A percentile compares a stretch with the other conserved stretches of the same genome.
These are phyloP conservation scores for Platyrinchus mystaceus DNA, from an alignment of 2,797 vertebrate species.

Conservation along the genomic window DNA sequence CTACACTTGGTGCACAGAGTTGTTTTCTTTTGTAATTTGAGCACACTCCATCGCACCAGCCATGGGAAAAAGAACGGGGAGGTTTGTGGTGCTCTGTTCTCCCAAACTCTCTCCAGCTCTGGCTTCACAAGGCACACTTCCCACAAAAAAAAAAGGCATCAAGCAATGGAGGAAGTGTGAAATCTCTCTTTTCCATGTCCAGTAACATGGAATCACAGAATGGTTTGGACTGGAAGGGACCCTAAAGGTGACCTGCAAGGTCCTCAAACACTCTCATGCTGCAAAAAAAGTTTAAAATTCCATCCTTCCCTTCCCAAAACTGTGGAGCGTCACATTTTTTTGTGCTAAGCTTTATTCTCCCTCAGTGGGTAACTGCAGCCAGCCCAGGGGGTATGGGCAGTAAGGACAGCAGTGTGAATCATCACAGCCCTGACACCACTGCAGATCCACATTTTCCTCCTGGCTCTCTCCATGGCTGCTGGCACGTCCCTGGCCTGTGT, in stretches of 20 bases:
- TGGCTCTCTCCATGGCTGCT: neutral
- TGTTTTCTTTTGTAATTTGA: neutral
- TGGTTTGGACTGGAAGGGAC: neutral
- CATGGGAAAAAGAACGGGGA: rapidly evolving
- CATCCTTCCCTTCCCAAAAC: neutral
- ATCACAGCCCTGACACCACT: neutral
- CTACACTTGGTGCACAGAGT: neutral
- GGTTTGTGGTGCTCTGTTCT: neutral
- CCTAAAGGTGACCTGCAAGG: neutral
- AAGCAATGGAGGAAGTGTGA: neutral
- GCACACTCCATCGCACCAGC: neutral
- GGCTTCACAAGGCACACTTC: neutral
- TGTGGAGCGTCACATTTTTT: neutral
- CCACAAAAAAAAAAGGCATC: neutral
- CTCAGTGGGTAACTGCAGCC: neutral
- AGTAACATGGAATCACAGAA: neutral
- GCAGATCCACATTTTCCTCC: neutral
- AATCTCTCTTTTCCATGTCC: neutral
- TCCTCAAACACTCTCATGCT: rapidly evolving
- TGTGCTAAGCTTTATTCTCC: neutral
- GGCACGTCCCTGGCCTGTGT: neutral
- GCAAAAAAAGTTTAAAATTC: neutral
- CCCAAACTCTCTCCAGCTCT: neutral
- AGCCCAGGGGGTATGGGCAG: neutral
- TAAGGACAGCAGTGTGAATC: neutral